A percentile compares a stretch with the other conserved stretches of the same genome.
phyloP scores from a whole-genome alignment of 2,888 invertebrate species.

The Caenorhabditis japonica region DNA sequence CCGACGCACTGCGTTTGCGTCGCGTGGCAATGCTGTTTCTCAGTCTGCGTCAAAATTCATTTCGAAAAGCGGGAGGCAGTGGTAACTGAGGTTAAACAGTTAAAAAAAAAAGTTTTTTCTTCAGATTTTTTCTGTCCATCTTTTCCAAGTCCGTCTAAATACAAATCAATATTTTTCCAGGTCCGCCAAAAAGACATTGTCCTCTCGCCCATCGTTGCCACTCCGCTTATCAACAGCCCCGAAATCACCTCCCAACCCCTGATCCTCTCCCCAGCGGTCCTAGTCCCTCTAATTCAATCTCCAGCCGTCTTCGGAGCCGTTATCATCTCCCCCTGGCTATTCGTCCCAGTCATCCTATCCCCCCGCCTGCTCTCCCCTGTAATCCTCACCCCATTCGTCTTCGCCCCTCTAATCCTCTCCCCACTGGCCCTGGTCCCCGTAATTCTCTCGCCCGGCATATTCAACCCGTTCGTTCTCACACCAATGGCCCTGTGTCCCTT shows the following conservation, averaged over 20 bases:
- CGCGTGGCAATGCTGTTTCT: too few species aligned
- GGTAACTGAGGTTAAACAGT: too few species aligned
- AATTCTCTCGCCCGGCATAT: conserved; percentile 44
- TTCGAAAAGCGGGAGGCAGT: too few species aligned
- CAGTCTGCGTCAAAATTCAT: too few species aligned
- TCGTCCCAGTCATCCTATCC: conserved; percentile 60
- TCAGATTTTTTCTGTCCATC: too few species aligned
- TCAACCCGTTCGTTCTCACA: conserved; percentile 15
- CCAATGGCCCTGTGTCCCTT: conserved; percentile 57
- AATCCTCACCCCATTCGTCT: conserved; percentile 54
- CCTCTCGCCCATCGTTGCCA: conserved; percentile 21
- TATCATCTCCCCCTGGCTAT: conserved; percentile 57
- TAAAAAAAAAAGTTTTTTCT: too few species aligned
- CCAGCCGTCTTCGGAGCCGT: conserved; percentile 52
- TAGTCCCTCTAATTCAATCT: conserved; percentile 35
- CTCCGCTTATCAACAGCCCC: conserved; percentile 13
- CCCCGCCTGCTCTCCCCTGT: conserved; percentile 58
- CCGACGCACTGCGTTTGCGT: too few species aligned
- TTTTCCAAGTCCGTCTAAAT: too few species aligned
- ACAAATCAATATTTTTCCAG: conserved; percentile 3
- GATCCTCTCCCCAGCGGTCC: conserved; percentile 49
- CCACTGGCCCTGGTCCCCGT: conserved; percentile 57
- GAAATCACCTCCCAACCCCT: conserved; percentile 52
- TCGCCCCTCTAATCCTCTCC: conserved; percentile 57
- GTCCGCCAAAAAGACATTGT: conserved; percentile 51